Conservation (phyloP, 2,888 invertebrate genomes). For the Cryptocephalus primarius region DNA sequence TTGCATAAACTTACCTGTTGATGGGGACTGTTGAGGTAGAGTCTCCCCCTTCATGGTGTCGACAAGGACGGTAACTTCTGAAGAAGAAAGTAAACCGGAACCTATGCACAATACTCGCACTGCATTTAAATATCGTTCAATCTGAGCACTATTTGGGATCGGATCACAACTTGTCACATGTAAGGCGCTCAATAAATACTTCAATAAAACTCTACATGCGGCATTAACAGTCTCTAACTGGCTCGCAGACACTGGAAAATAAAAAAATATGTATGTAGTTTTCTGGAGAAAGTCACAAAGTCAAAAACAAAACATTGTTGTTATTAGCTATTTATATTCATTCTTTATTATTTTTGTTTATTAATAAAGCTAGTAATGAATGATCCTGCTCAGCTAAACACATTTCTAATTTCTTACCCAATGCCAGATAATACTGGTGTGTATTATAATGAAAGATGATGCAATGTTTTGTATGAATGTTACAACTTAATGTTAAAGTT, state of each 20-base stretch:
- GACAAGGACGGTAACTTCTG: conserved; percentile 67
- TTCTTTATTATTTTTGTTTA: no score
- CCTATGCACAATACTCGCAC: conserved; percentile 65
- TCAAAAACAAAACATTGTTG: neutral
- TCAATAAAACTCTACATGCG: conserved; percentile 57
- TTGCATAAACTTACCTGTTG: conserved; percentile 15
- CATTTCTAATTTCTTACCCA: no score
- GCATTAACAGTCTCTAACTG: conserved; percentile 56
- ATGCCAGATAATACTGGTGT: no score
- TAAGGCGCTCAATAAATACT: conserved; percentile 42
- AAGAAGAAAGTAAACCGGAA: conserved; percentile 54
- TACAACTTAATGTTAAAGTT: no score
- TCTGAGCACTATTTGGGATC: neutral
- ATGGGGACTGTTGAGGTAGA: conserved; percentile 35
- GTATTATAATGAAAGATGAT: no score
- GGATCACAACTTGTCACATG: neutral
- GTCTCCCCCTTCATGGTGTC: conserved; percentile 64
- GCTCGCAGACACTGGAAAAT: conserved; percentile 50
- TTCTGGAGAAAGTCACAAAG: neutral
- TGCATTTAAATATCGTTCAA: conserved; percentile 49
- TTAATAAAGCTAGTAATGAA: no score
- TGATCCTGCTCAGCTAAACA: no score
- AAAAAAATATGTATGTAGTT: neutral
- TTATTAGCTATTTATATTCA: no score
- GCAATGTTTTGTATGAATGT: no score